Conservation (phyloP, 2,797 vertebrate genomes). For the Acipenser ruthenus region DNA sequence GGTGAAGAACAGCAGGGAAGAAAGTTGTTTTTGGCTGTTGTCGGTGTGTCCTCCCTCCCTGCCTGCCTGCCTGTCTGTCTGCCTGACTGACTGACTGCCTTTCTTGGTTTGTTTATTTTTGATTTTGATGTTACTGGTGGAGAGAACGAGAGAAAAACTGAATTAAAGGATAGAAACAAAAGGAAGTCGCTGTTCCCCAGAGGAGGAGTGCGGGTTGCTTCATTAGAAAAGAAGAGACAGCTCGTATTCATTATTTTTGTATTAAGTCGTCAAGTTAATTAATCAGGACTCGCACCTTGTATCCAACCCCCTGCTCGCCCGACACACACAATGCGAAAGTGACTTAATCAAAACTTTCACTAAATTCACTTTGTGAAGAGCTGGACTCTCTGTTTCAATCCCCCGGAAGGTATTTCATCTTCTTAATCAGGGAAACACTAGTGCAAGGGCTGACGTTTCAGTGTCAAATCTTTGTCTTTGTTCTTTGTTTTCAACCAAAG, state of each 20-base stretch:
- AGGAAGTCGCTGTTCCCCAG: too few species aligned
- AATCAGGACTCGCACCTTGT: too few species aligned
- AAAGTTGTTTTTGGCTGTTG: constrained; percentile 1
- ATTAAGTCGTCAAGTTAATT: too few species aligned
- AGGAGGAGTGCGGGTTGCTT: too few species aligned
- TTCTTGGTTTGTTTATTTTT: not conserved
- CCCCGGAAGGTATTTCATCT: not conserved
- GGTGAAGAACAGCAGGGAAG: not conserved
- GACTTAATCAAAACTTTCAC: not conserved
- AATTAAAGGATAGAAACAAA: too few species aligned
- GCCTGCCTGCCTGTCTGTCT: not conserved
- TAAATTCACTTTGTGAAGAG: constrained; percentile 4
- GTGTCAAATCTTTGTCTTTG: too few species aligned
- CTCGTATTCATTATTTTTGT: too few species aligned
- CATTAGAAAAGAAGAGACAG: too few species aligned
- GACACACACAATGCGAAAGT: not conserved
- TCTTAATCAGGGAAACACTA: not conserved
- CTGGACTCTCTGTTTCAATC: constrained; percentile 3
- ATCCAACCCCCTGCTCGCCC: too few species aligned
- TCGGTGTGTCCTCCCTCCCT: not conserved
- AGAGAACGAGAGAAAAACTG: too few species aligned
- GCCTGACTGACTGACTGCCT: not conserved
- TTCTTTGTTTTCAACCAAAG: too few species aligned
- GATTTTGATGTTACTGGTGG: not conserved
- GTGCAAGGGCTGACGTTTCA: not conserved